Evolutionary conservation across 2,113 vertebrate genomes (phyloP).

Genomic region (Gavia stellata): DNA sequence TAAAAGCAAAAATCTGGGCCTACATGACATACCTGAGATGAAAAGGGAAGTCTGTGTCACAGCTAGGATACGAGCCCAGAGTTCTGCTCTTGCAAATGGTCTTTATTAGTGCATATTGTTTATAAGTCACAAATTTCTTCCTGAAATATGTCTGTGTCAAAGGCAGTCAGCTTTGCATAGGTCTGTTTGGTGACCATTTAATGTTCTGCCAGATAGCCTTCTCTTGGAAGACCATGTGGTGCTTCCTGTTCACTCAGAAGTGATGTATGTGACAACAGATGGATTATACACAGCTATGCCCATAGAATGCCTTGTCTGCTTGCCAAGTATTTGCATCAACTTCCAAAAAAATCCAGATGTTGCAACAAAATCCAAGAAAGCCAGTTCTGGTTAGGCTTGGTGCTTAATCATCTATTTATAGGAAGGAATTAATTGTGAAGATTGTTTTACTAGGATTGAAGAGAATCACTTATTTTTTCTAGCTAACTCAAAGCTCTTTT

Average conservation of each 20-base stretch:
- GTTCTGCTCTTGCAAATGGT: not conserved
- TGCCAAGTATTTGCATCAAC: not conserved
- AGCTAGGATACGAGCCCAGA: fast-evolving
- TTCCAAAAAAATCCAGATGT: not conserved
- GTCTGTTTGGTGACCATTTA: not conserved
- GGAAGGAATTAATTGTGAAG: not conserved
- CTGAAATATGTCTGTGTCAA: not conserved
- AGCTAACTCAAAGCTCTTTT: not conserved
- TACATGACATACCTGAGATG: fast-evolving
- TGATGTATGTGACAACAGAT: not conserved
- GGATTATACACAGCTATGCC: not conserved
- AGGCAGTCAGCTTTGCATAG: not conserved
- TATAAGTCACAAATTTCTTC: not conserved
- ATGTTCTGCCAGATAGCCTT: not conserved
- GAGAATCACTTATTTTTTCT: not conserved
- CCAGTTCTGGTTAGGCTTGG: not conserved
- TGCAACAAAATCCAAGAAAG: not conserved
- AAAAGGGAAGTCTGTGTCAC: not conserved
- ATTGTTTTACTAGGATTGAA: not conserved
- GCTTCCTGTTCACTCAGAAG: not conserved
- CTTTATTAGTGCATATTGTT: not conserved
- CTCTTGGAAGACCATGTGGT: not conserved
- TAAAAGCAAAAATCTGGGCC: not conserved
- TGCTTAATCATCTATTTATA: not conserved
- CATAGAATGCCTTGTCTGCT: not conserved